A percentile compares a stretch with the other conserved stretches of the same genome.
These are phyloP conservation scores for Siniperca scherzeri DNA, from an alignment of 2,797 vertebrate species.

Conservation along the genomic window DNA sequence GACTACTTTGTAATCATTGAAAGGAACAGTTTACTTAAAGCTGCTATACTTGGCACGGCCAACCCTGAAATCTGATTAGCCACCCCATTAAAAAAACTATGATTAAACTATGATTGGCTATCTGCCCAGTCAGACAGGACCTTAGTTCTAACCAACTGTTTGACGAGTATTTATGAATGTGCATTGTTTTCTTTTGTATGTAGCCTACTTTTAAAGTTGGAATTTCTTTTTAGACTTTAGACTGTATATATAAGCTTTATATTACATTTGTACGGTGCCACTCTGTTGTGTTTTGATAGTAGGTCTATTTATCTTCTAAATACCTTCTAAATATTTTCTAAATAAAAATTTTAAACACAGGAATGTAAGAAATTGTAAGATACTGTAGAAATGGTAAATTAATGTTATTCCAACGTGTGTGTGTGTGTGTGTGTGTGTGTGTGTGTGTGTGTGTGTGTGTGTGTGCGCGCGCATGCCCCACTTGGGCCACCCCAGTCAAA, in stretches of 20 bases:
- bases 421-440: too few relatives aligned
- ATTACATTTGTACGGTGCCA: too few relatives aligned
- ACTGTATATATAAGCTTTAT: too few relatives aligned
- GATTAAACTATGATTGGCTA: background rate
- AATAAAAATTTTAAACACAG: background rate
- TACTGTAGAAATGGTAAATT: too few relatives aligned
- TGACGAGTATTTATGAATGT: background rate
- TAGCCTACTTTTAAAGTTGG: background rate
- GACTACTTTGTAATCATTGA: background rate
- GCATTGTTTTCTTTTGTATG: background rate
- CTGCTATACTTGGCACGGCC: background rate
- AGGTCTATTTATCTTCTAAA: too few relatives aligned
- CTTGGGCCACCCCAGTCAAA: too few relatives aligned
- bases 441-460: too few relatives aligned
- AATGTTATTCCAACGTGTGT: too few relatives aligned
- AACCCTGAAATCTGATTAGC: background rate
- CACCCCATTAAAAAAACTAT: background rate
- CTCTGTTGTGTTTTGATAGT: too few relatives aligned
- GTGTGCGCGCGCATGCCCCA: too few relatives aligned
- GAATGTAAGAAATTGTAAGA: background rate
- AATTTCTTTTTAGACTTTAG: background rate
- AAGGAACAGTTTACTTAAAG: slow-evolving; percentile 12
- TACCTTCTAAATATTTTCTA: background rate
- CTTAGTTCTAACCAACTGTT: background rate
- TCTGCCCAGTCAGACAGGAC: background rate